phyloP scores from a whole-genome alignment of 1,140 invertebrate genomes.

The Trichoplusia ni region DNA sequence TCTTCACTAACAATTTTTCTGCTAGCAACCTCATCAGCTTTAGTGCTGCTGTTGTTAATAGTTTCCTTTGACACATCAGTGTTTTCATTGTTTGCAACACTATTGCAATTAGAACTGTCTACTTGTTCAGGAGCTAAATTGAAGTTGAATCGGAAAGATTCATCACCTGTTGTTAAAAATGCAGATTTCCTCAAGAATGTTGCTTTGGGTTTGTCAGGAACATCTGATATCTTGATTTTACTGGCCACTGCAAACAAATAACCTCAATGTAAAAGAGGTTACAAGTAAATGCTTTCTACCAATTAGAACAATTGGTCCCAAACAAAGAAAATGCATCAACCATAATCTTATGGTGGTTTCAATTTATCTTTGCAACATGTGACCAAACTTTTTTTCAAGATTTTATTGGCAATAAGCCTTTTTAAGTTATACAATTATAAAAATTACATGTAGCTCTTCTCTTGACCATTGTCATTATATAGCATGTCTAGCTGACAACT shows the following conservation, averaged over 20 bases:
- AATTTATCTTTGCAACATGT: neutral
- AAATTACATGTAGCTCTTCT: too few relatives aligned
- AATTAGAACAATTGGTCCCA: neutral
- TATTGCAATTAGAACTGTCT: constrained; percentile 36
- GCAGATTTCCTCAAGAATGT: constrained; percentile 74
- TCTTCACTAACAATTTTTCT: constrained; percentile 30
- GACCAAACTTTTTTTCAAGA: neutral
- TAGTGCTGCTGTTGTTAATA: constrained; percentile 36
- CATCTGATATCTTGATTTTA: constrained; percentile 76
- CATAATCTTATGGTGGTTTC: neutral
- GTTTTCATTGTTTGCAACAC: constrained; percentile 37
- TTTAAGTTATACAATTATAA: neutral
- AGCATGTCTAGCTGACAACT: constrained; percentile 1
- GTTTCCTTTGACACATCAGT: constrained; percentile 23
- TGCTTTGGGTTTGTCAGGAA: constrained; percentile 67
- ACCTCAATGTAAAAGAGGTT: constrained; percentile 24
- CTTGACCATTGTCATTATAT: too few relatives aligned
- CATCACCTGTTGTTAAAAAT: constrained; percentile 67
- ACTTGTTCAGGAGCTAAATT: constrained; percentile 53
- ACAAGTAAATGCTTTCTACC: neutral
- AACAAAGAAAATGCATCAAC: neutral
- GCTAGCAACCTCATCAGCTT: constrained; percentile 26
- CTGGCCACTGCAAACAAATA: constrained; percentile 72
- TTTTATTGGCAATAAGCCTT: neutral
- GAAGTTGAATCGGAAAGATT: constrained; percentile 72